These are phyloP conservation scores for Rhabdornis inornatus DNA, from an alignment of 2,113 vertebrate species.

Conservation along the genomic window DNA sequence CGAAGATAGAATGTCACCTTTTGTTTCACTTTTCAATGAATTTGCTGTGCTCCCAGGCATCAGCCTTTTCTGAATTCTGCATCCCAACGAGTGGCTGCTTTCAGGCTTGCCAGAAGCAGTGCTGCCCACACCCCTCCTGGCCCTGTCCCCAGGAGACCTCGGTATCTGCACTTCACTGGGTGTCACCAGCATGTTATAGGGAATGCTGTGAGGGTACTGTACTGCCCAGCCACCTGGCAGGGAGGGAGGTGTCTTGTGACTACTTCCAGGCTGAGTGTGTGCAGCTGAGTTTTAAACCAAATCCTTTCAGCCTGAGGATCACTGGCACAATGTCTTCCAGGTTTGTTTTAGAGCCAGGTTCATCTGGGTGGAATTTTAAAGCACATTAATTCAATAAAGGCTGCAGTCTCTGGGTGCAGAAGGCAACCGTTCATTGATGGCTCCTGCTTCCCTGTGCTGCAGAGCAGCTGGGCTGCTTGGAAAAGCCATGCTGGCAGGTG, in stretches of 20 bases:
- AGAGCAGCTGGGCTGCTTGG: neutral
- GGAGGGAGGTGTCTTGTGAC: neutral
- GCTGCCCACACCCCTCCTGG: neutral
- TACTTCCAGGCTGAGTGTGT: neutral
- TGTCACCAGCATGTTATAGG: neutral
- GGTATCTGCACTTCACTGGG: accelerated
- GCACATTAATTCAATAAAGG: neutral
- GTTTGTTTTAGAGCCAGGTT: neutral
- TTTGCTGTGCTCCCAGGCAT: neutral
- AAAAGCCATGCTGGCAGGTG: neutral
- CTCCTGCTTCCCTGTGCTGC: neutral
- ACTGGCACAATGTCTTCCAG: neutral
- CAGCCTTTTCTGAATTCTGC: accelerated
- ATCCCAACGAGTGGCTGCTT: neutral
- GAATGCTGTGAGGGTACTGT: neutral
- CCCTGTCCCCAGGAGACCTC: neutral
- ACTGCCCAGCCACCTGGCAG: accelerated
- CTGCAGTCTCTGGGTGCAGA: neutral
- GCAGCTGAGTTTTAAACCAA: neutral
- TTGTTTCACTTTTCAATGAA: neutral
- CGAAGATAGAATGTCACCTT: neutral
- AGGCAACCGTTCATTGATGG: accelerated
- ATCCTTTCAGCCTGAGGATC: neutral
- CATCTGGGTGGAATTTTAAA: neutral
- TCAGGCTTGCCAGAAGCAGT: neutral